phyloP scores from a whole-genome alignment of 92 coral and sea anemone genomes.

The Chrysogorgia sp. region DNA sequence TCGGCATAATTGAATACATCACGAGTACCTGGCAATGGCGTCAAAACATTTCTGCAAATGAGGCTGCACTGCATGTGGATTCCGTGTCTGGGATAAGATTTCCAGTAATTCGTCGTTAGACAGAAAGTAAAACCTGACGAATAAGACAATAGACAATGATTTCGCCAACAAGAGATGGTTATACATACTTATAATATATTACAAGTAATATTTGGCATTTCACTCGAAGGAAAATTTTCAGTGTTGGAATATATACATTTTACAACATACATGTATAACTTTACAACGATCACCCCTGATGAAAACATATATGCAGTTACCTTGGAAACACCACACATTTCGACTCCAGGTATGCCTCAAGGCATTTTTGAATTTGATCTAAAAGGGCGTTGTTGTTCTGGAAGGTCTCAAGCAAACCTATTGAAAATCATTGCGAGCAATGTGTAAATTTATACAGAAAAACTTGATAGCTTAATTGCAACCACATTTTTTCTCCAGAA shows the following conservation, averaged over 20 bases:
- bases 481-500: too few relatives aligned
- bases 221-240: too few relatives aligned
- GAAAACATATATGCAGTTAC: conserved; percentile 25
- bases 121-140: conserved; percentile 84
- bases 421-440: not conserved
- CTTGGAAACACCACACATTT: conserved; percentile 99
- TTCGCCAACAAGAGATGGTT: not conserved
- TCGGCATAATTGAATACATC: not conserved
- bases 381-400: conserved; percentile 96
- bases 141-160: not conserved
- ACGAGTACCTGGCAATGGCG: conserved; percentile 90
- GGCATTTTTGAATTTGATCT: conserved; percentile 98
- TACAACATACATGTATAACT: too few relatives aligned
- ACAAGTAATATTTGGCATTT: too few relatives aligned
- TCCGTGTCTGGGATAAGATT: conserved; percentile 95
- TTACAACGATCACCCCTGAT: too few relatives aligned
- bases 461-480: too few relatives aligned
- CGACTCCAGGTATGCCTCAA: conserved; percentile 96
- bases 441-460: too few relatives aligned
- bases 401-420: conserved; percentile 89
- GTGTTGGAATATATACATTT: too few relatives aligned
- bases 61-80: conserved; percentile 98
- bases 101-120: conserved; percentile 96
- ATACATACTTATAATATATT: not conserved
- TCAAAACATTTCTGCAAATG: conserved; percentile 99